Conservation (phyloP, 2,888 invertebrate genomes). For the Neuroscelio doddi region DNA sequence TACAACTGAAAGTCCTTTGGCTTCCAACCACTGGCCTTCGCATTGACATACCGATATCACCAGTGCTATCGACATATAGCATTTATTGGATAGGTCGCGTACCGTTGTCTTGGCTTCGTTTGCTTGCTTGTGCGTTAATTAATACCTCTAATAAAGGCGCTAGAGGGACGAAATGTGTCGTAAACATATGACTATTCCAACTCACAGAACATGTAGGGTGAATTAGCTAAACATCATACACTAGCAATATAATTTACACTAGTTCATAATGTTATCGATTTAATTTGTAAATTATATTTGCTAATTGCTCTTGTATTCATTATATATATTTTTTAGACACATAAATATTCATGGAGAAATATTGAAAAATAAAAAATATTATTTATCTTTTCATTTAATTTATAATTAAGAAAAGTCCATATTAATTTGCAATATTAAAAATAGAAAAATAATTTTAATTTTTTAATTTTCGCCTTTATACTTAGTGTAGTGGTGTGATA, state of each 20-base stretch:
- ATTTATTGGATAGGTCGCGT: conserved; percentile 30
- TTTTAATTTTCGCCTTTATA: too few relatives aligned
- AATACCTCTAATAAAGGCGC: conserved; percentile 44
- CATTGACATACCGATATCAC: too few relatives aligned
- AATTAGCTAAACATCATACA: conserved; percentile 19
- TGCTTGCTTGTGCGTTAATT: conserved; percentile 42
- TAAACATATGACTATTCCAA: conserved; percentile 37
- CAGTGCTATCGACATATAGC: background rate
- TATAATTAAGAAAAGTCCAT: too few relatives aligned
- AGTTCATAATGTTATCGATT: conserved; percentile 7
- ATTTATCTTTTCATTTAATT: too few relatives aligned
- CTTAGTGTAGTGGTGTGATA: conserved; percentile 32
- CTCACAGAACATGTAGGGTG: conserved; percentile 31
- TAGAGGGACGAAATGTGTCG: conserved; percentile 39
- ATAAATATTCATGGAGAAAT: background rate
- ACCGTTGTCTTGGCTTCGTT: conserved; percentile 31
- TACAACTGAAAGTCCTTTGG: conserved; percentile 19
- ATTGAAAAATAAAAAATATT: background rate
- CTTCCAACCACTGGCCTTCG: conserved; percentile 5
- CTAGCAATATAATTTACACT: conserved; percentile 22
- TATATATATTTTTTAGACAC: background rate
- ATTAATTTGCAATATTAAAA: too few relatives aligned
- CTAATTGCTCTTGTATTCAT: background rate
- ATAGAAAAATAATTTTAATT: too few relatives aligned
- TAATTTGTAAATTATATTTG: background rate